phyloP scores from a whole-genome alignment of 2,888 invertebrate species.

The Hirtodrosophila trivittata region DNA sequence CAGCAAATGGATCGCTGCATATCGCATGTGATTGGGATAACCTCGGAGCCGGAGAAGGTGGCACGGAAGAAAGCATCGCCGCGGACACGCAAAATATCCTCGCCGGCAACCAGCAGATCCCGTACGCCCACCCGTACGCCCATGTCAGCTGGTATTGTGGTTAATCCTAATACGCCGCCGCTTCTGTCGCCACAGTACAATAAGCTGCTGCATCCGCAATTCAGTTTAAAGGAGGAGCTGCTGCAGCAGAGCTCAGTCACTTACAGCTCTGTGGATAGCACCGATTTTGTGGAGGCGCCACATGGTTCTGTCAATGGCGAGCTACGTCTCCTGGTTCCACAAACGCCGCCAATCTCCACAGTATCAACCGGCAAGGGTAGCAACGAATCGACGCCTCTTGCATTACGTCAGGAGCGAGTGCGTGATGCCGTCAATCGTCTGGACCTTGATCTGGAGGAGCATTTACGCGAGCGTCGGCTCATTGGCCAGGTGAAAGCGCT shows the following conservation, averaged over 20 bases:
- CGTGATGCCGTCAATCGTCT: slow-evolving; percentile 85
- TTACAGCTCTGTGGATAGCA: slow-evolving; percentile 75
- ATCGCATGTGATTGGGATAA: slow-evolving; percentile 92
- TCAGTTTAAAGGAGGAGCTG: slow-evolving; percentile 83
- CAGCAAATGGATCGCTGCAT: slow-evolving; percentile 92
- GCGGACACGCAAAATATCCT: slow-evolving; percentile 82
- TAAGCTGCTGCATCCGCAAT: slow-evolving; percentile 82
- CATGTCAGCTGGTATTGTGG: slow-evolving; percentile 83
- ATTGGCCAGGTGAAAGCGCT: slow-evolving; percentile 87
- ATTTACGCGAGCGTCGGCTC: slow-evolving; percentile 85
- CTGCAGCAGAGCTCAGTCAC: slow-evolving; percentile 62
- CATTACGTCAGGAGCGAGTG: slow-evolving; percentile 84
- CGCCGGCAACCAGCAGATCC: slow-evolving; percentile 82
- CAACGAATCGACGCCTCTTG: slow-evolving; percentile 73
- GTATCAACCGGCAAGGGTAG: slow-evolving; percentile 31
- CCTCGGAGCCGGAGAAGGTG: slow-evolving; percentile 84
- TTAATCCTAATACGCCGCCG: slow-evolving; percentile 70
- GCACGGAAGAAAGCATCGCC: slow-evolving; percentile 83
- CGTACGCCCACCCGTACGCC: slow-evolving; percentile 84
- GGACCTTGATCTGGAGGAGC: slow-evolving; percentile 87
- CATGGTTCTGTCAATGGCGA: slow-evolving; percentile 57
- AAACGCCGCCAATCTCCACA: slow-evolving; percentile 53
- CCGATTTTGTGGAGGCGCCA: slow-evolving; percentile 71
- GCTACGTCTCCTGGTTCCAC: slow-evolving; percentile 81
- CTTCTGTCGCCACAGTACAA: slow-evolving; percentile 79